A percentile compares a stretch with the other conserved stretches of the same genome.
Conservation (phyloP, 2,113 vertebrate species). For the Leptodactylus fuscus region DNA sequence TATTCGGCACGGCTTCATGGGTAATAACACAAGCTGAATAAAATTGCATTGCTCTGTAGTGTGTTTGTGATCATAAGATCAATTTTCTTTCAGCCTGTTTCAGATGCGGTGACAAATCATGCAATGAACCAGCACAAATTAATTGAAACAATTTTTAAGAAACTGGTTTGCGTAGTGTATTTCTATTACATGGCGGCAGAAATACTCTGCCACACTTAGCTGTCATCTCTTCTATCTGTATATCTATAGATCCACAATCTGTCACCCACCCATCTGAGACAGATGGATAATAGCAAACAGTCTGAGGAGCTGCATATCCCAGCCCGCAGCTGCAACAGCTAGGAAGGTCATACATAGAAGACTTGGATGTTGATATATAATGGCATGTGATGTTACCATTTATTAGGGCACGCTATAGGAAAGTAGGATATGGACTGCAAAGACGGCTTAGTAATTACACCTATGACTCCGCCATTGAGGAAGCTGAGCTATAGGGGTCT, state of each 20-base stretch:
- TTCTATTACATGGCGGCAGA: constrained; percentile 4
- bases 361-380: background rate
- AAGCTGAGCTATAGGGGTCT: no score
- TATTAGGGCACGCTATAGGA: background rate
- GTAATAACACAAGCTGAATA: constrained; percentile 16
- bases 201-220: background rate
- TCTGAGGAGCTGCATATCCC: background rate
- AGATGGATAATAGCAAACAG: constrained; percentile 6
- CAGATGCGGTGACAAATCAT: constrained; percentile 30
- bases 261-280: constrained; percentile 34
- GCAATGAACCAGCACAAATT: constrained; percentile 26
- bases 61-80: constrained; percentile 28
- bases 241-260: background rate
- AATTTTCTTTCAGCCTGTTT: constrained; percentile 45
- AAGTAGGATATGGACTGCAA: background rate
- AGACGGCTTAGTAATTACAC: background rate
- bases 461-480: no score
- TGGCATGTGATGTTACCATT: background rate
- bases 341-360: background rate
- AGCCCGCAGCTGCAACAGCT: background rate
- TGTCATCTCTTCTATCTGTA: background rate
- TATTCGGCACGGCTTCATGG: background rate
- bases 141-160: constrained; percentile 41
- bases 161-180: constrained; percentile 31
- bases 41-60: constrained; percentile 11